A percentile compares a stretch with the other conserved stretches of the same genome.
These are phyloP conservation scores for Tonatia bakeri DNA, from an alignment of 2,113 vertebrate species.

Conservation along the genomic window DNA sequence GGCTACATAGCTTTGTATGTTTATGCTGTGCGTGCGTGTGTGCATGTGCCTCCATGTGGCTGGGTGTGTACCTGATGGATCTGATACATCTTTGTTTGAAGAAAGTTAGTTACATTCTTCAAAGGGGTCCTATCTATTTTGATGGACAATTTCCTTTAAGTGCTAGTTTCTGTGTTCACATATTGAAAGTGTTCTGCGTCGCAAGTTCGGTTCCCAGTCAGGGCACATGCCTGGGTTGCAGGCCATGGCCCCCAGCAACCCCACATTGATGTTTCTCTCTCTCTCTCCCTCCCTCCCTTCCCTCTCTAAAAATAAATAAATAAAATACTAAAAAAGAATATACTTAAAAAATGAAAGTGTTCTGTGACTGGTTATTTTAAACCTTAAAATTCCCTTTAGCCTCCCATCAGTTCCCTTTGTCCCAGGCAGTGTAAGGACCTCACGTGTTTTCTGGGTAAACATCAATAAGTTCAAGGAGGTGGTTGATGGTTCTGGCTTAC, in stretches of 20 bases:
- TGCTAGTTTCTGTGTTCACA: background rate
- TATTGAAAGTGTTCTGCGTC: background rate
- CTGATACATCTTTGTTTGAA: background rate
- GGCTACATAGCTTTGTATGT: background rate
- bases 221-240: too few relatives aligned
- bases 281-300: too few relatives aligned
- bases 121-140: background rate
- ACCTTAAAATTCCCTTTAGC: background rate
- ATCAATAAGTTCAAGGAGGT: background rate
- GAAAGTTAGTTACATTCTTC: background rate
- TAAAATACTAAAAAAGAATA: too few relatives aligned
- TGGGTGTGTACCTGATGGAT: background rate
- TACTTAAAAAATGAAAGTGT: too few relatives aligned
- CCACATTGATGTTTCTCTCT: too few relatives aligned
- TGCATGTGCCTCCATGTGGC: background rate
- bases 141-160: background rate
- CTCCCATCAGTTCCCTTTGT: background rate
- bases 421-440: background rate
- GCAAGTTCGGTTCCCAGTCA: too few relatives aligned
- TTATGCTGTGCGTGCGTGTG: background rate
- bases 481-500: background rate
- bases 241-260: too few relatives aligned
- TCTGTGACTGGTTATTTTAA: background rate
- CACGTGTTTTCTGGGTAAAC: background rate
- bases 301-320: too few relatives aligned